phyloP scores from a whole-genome alignment of 1,140 invertebrate species.

The Medauroidea extradentata region DNA sequence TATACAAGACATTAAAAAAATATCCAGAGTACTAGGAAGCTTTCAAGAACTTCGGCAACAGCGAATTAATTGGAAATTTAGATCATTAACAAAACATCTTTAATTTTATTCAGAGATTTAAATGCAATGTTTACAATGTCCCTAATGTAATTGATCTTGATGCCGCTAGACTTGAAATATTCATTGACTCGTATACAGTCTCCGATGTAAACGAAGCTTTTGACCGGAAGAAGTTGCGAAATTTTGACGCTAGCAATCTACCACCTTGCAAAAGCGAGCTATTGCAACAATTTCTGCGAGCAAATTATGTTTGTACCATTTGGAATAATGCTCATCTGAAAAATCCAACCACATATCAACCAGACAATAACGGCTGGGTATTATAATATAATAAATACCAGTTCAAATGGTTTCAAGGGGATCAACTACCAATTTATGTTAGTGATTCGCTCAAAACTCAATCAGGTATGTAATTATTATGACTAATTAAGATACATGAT shows the following conservation, averaged over 20 bases:
- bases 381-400: not conserved
- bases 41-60: too few relatives aligned
- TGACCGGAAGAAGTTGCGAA: conserved; percentile 23
- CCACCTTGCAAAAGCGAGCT: conserved; percentile 18
- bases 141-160: conserved; percentile 7
- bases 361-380: not conserved
- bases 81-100: too few relatives aligned
- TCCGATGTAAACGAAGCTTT: conserved; percentile 7
- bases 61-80: too few relatives aligned
- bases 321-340: not conserved
- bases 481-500: too few relatives aligned
- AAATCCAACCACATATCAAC: not conserved
- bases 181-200: conserved; percentile 19
- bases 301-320: conserved; percentile 9
- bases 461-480: too few relatives aligned
- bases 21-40: conserved; percentile 9
- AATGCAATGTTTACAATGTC: conserved; percentile 17
- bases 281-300: conserved; percentile 14
- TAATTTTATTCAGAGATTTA: conserved; percentile 6
- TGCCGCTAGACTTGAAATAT: conserved; percentile 12
- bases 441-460: too few relatives aligned
- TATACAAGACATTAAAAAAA: conserved; percentile 18
- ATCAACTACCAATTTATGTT: conserved; percentile 4
- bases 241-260: conserved; percentile 22
- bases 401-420: conserved; percentile 4